Evolutionary conservation across 1,140 invertebrate species (phyloP).

Genomic region (Catajapyx aquilonaris): DNA sequence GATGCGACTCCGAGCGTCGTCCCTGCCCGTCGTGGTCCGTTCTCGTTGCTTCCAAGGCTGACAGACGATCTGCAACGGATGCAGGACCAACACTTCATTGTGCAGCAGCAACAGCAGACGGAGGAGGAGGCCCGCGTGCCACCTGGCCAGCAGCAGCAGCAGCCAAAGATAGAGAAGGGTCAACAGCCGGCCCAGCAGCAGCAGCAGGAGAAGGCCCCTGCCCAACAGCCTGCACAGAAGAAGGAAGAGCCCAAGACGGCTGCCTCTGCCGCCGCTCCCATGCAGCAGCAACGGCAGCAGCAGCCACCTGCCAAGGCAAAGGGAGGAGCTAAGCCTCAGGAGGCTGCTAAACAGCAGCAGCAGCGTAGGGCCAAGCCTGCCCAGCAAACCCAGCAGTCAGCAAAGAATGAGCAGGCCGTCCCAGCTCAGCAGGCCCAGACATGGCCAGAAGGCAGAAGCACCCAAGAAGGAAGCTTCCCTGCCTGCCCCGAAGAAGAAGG

Average conservation of each 20-base stretch:
- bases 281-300: too few relatives aligned
- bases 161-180: neutral
- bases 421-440: neutral
- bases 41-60: too few relatives aligned
- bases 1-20: too few relatives aligned
- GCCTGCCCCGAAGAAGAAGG: constrained; percentile 11
- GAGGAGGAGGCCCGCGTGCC: too few relatives aligned
- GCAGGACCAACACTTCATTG: too few relatives aligned
- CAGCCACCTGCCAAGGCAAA: constrained; percentile 9
- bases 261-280: too few relatives aligned
- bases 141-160: too few relatives aligned
- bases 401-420: too few relatives aligned
- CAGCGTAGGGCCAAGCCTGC: constrained; percentile 20
- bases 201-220: constrained; percentile 23
- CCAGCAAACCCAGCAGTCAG: constrained; percentile 27
- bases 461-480: constrained; percentile 3
- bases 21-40: too few relatives aligned
- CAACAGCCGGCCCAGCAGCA: constrained; percentile 8
- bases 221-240: constrained; percentile 16
- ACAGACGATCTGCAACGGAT: too few relatives aligned
- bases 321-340: constrained; percentile 7
- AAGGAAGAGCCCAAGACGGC: too few relatives aligned
- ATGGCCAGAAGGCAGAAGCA: neutral
- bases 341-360: constrained; percentile 10
- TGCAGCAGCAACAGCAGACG: too few relatives aligned